Evolutionary conservation across 2,113 vertebrate genomes (phyloP).

Genomic region (Tringa solitaria): DNA sequence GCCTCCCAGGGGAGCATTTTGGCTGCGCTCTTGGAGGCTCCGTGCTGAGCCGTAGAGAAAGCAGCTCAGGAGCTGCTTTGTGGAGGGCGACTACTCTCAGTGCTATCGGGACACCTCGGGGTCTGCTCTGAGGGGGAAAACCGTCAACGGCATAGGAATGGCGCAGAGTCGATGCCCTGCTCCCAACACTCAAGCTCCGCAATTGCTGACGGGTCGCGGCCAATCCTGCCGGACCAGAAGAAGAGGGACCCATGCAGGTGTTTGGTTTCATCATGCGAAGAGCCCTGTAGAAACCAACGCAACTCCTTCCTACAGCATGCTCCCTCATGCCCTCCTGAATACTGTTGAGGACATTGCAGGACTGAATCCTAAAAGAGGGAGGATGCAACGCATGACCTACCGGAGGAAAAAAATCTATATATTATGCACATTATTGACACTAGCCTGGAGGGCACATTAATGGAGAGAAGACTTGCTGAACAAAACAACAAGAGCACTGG

Average conservation of each 20-base stretch:
- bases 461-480: background rate
- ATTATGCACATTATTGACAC: background rate
- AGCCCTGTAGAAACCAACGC: accelerated
- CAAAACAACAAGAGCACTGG: background rate
- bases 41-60: background rate
- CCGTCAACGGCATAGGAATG: accelerated
- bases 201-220: accelerated
- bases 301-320: background rate
- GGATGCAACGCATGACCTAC: background rate
- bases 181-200: background rate
- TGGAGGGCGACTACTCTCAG: background rate
- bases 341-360: background rate
- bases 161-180: accelerated
- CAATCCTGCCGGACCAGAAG: background rate
- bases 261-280: background rate
- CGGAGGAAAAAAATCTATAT: background rate
- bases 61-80: accelerated
- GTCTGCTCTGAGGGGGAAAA: background rate
- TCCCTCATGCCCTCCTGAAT: background rate
- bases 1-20: background rate
- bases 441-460: background rate
- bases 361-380: background rate
- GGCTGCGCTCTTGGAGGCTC: accelerated
- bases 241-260: accelerated
- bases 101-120: accelerated